Evolutionary conservation across 1,140 invertebrate genomes (phyloP).

Genomic region (Magallana gigas): DNA sequence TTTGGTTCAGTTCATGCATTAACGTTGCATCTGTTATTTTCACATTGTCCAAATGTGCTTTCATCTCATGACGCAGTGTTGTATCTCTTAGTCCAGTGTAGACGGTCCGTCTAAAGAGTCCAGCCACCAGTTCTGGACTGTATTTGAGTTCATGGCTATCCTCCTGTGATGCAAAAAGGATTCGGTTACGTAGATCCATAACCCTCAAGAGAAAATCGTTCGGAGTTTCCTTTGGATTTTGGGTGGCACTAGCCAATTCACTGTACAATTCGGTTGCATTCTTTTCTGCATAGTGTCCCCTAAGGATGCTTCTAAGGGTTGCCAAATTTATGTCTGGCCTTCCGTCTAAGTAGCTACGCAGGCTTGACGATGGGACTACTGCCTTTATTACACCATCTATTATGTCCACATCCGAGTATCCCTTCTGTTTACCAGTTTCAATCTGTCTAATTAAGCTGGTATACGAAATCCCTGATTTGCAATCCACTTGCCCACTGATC

Average conservation of each 20-base stretch:
- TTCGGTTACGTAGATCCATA: conserved; percentile 15
- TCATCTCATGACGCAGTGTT: conserved; percentile 22
- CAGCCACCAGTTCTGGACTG: not conserved
- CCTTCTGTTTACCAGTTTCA: too few species aligned
- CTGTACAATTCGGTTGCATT: conserved; percentile 34
- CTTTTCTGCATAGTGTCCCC: conserved; percentile 42
- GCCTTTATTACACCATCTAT: too few species aligned
- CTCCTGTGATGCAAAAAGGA: conserved; percentile 32
- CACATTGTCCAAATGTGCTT: not conserved
- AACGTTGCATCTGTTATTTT: not conserved
- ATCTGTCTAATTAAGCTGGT: too few species aligned
- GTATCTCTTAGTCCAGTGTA: conserved; percentile 5
- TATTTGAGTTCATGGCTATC: conserved; percentile 12
- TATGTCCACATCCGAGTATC: too few species aligned
- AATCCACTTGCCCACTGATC: conserved; percentile 10
- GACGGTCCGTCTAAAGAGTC: not conserved
- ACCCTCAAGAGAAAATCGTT: conserved; percentile 30
- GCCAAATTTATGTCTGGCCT: not conserved
- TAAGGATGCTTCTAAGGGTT: not conserved
- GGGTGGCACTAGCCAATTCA: conserved; percentile 16
- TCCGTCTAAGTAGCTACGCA: conserved; percentile 31
- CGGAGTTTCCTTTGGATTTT: conserved; percentile 7
- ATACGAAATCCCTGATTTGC: not conserved
- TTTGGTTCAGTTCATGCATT: not conserved
- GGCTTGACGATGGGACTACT: not conserved